These are phyloP conservation scores for Pantala flavescens DNA, from an alignment of 1,140 invertebrate genomes.

Conservation along the genomic window DNA sequence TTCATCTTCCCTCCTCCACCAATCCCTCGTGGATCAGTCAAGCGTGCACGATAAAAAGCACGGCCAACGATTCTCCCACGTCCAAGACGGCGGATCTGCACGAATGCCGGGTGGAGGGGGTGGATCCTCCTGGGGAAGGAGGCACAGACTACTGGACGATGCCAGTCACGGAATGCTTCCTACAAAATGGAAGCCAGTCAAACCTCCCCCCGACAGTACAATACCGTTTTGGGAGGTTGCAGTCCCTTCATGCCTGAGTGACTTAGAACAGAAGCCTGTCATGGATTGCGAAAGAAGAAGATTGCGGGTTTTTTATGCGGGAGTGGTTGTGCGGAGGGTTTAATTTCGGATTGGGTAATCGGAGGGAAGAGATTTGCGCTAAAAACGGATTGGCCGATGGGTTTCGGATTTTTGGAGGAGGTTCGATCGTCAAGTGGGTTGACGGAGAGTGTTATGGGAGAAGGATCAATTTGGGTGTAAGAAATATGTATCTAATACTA, in stretches of 20 bases:
- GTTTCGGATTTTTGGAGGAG: too few species aligned
- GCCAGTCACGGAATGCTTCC: neutral
- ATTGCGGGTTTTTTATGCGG: neutral
- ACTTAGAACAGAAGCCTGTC: conserved; percentile 8
- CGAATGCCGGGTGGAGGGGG: neutral
- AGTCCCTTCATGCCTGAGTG: conserved; percentile 7
- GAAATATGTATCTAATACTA: too few species aligned
- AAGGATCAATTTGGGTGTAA: too few species aligned
- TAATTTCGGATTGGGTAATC: too few species aligned
- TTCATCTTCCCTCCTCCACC: neutral
- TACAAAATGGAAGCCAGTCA: conserved; percentile 5
- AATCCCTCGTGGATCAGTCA: neutral
- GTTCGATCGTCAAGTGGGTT: too few species aligned
- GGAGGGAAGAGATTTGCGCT: too few species aligned
- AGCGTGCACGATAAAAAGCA: neutral
- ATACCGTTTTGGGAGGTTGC: conserved; percentile 7
- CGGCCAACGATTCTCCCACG: neutral
- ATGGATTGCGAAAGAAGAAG: conserved; percentile 5
- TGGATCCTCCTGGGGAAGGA: neutral
- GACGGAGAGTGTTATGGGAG: too few species aligned
- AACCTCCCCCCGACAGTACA: conserved; percentile 2
- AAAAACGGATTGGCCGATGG: too few species aligned
- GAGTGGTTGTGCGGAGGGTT: neutral
- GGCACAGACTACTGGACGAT: neutral
- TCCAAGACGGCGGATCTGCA: neutral